These are phyloP conservation scores for Alviniconcha marisindica DNA, from an alignment of 1,140 invertebrate genomes.

Conservation along the genomic window DNA sequence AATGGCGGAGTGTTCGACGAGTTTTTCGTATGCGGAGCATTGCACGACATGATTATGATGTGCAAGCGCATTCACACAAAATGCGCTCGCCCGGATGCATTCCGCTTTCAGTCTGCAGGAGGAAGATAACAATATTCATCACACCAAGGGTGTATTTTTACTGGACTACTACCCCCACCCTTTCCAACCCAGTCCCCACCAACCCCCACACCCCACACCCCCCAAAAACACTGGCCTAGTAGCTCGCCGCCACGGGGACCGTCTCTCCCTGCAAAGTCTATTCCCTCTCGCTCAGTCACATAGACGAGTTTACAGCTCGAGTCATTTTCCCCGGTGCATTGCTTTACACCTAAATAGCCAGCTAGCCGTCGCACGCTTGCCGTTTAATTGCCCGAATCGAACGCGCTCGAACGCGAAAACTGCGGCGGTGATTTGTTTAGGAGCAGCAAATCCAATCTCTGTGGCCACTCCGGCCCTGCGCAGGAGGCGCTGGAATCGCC, in stretches of 20 bases:
- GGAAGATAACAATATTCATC: too few species aligned
- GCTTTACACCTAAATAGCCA: slow-evolving; percentile 11
- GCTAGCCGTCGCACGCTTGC: neutral
- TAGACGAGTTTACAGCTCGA: too few species aligned
- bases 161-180: neutral
- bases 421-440: slow-evolving; percentile 30
- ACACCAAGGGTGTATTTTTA: too few species aligned
- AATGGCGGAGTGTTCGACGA: too few species aligned
- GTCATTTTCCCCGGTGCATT: neutral
- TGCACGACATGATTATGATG: too few species aligned
- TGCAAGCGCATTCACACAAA: too few species aligned
- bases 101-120: too few species aligned
- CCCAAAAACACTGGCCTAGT: neutral
- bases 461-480: neutral
- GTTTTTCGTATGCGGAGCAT: too few species aligned
- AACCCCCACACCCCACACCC: neutral
- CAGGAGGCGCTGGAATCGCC: neutral
- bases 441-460: slow-evolving; percentile 30
- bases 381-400: slow-evolving; percentile 31
- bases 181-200: neutral
- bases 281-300: neutral
- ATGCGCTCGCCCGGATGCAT: too few species aligned
- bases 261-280: neutral
- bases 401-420: slow-evolving; percentile 32
- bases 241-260: neutral